Conservation (phyloP, 2,888 invertebrate species). For the Theristus sp. region DNA sequence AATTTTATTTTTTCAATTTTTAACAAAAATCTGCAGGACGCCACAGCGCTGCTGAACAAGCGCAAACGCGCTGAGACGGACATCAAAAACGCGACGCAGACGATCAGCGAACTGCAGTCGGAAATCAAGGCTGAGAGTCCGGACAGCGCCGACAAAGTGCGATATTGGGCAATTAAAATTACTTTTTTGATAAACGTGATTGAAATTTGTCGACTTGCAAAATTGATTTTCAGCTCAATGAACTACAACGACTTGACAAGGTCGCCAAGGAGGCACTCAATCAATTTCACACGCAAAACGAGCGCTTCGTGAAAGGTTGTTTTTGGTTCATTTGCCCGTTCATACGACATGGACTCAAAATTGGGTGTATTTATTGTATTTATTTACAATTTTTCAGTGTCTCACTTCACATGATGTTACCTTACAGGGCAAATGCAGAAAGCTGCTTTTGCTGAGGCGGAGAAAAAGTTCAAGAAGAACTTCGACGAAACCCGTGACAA, state of each 20-base stretch:
- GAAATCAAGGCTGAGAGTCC: slow-evolving; percentile 43
- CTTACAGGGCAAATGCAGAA: slow-evolving; percentile 12
- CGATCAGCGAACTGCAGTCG: slow-evolving; percentile 37
- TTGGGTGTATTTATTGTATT: background rate
- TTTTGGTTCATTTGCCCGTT: too few relatives aligned
- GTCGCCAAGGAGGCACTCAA: slow-evolving; percentile 26
- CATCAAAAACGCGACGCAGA: slow-evolving; percentile 41
- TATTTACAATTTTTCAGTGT: background rate
- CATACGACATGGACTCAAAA: background rate
- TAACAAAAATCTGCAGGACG: slow-evolving; percentile 3
- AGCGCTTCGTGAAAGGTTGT: slow-evolving; percentile 40
- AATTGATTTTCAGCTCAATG: slow-evolving; percentile 31
- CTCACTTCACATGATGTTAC: background rate
- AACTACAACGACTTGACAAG: slow-evolving; percentile 43
- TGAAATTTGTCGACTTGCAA: too few relatives aligned
- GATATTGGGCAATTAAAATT: too few relatives aligned
- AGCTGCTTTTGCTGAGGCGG: slow-evolving; percentile 11
- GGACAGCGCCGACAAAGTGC: slow-evolving; percentile 44
- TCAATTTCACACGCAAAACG: slow-evolving; percentile 40
- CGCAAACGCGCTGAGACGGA: slow-evolving; percentile 43
- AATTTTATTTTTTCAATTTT: background rate
- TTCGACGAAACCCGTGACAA: slow-evolving; percentile 12
- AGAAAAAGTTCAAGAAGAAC: slow-evolving; percentile 11
- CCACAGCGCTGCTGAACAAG: slow-evolving; percentile 20
- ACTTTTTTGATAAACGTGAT: too few relatives aligned